Conservation (phyloP, 2,888 invertebrate species). For the Pemphredon lugubris region DNA sequence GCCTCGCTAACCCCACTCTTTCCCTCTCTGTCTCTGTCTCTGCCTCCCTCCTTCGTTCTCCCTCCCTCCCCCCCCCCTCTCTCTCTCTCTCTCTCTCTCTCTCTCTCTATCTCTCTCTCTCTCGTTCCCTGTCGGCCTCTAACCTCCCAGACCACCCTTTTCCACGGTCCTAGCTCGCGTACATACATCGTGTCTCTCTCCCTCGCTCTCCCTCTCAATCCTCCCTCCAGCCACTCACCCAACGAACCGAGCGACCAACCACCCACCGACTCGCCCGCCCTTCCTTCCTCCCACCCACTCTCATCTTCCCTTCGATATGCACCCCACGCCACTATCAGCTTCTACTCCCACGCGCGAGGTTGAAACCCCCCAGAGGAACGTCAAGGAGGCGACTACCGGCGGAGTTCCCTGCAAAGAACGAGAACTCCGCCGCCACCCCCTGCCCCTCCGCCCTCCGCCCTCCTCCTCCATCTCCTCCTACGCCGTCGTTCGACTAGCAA, state of each 20-base stretch:
- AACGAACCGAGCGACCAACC: slow-evolving; percentile 44
- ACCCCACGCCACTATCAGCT: slow-evolving; percentile 68
- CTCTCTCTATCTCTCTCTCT: slow-evolving; percentile 51
- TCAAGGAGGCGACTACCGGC: slow-evolving; percentile 67
- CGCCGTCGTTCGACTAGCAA: slow-evolving; percentile 27
- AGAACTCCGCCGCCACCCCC: slow-evolving; percentile 47
- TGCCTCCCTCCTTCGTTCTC: slow-evolving; percentile 49
- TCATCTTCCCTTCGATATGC: slow-evolving; percentile 69
- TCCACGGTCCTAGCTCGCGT: slow-evolving; percentile 43
- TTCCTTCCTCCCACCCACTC: slow-evolving; percentile 54
- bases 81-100: slow-evolving; percentile 41
- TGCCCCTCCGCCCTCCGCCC: slow-evolving; percentile 12
- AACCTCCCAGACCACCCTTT: slow-evolving; percentile 51
- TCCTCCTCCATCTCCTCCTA: too few species aligned
- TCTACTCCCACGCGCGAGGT: slow-evolving; percentile 63
- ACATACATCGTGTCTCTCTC: slow-evolving; percentile 24
- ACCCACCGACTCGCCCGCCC: slow-evolving; percentile 42
- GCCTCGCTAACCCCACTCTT: slow-evolving; percentile 35
- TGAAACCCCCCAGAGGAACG: slow-evolving; percentile 68
- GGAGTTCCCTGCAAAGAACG: slow-evolving; percentile 63
- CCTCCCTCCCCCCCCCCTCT: slow-evolving; percentile 50
- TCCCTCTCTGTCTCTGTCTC: slow-evolving; percentile 47
- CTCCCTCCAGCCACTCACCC: slow-evolving; percentile 17
- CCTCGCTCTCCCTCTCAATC: slow-evolving; percentile 17
- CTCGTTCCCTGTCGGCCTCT: slow-evolving; percentile 45